phyloP scores from a whole-genome alignment of 1,140 invertebrate species.

The Bombyx mandarina region DNA sequence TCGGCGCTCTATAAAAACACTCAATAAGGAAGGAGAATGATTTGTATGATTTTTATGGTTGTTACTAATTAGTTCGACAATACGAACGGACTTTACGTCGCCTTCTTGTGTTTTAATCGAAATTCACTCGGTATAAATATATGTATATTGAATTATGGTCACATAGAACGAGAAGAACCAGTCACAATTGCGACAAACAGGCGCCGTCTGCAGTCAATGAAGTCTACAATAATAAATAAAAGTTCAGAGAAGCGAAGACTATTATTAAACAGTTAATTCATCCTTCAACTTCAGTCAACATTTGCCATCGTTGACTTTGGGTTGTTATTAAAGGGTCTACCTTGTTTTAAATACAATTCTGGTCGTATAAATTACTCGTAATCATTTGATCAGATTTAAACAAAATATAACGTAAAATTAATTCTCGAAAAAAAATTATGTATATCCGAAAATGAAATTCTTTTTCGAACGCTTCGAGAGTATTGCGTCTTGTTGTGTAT shows the following conservation, averaged over 20 bases:
- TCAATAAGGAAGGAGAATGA: constrained; percentile 44
- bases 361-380: no score
- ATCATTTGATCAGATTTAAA: no score
- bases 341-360: no score
- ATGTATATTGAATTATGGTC: constrained; percentile 48
- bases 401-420: no score
- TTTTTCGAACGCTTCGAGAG: no score
- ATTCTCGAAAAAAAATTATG: no score
- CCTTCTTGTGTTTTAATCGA: constrained; percentile 54
- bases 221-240: constrained; percentile 56
- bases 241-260: constrained; percentile 39
- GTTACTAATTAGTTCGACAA: constrained; percentile 54
- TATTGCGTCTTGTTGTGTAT: no score
- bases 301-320: neutral
- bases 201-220: constrained; percentile 51
- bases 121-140: constrained; percentile 48
- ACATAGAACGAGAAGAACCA: constrained; percentile 58
- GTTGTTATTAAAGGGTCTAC: no score
- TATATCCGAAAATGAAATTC: no score
- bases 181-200: constrained; percentile 56
- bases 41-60: constrained; percentile 51
- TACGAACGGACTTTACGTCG: constrained; percentile 42
- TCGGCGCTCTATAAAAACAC: constrained; percentile 25
- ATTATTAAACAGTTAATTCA: constrained; percentile 27
- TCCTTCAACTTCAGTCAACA: constrained; percentile 1